phyloP scores from a whole-genome alignment of 2,113 vertebrate genomes.

The Centropus unirufus region DNA sequence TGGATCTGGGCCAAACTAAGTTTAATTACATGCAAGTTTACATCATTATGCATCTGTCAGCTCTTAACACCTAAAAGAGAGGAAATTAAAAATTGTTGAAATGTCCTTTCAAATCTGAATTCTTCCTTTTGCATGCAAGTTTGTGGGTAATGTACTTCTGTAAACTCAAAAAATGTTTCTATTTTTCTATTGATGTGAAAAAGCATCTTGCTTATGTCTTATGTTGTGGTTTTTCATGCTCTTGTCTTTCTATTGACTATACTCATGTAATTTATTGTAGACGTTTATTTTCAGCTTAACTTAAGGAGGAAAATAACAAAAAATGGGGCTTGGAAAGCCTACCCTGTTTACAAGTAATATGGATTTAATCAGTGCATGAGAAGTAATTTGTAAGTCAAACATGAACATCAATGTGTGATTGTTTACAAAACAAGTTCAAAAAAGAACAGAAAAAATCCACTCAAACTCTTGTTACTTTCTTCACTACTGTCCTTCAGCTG shows the following conservation, averaged over 20 bases:
- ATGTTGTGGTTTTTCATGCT: neutral
- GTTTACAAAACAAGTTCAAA: neutral
- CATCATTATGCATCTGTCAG: slow-evolving; percentile 6
- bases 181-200: neutral
- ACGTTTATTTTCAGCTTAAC: neutral
- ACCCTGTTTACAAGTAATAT: neutral
- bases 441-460: neutral
- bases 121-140: neutral
- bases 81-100: slow-evolving; percentile 49
- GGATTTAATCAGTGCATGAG: neutral
- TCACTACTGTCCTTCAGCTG: neutral
- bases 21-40: neutral
- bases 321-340: neutral
- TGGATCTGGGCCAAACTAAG: neutral
- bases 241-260: fast-evolving
- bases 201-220: neutral
- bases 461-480: neutral
- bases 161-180: fast-evolving
- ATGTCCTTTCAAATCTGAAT: neutral
- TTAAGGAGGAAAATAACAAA: neutral
- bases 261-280: neutral
- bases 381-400: neutral
- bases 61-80: neutral
- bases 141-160: neutral
- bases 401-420: neutral